Percentiles rank a stretch among this genome's conserved stretches.
Evolutionary conservation across 2,113 vertebrate genomes (phyloP).

Genomic region (Phasianus colchicus): DNA sequence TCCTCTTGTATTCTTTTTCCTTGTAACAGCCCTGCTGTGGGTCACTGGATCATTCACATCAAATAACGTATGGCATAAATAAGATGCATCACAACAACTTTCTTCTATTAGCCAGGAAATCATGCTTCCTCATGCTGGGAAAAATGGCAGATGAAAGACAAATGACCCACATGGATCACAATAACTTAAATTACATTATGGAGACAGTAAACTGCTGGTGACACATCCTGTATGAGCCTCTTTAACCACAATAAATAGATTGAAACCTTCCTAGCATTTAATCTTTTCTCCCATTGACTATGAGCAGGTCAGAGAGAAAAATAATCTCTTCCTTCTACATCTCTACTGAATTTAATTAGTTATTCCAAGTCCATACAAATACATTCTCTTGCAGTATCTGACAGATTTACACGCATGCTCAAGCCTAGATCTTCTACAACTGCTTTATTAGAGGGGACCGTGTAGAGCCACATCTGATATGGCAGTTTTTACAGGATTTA

Average conservation of each 20-base stretch:
- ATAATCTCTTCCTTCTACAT: not conserved
- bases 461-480: not conserved
- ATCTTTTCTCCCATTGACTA: conserved; percentile 33
- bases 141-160: not conserved
- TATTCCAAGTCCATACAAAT: not conserved
- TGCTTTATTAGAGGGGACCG: conserved; percentile 23
- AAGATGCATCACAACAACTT: not conserved
- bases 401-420: not conserved
- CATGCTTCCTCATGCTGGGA: not conserved
- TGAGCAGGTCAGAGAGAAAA: not conserved
- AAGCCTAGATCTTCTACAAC: conserved; percentile 43
- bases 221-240: not conserved
- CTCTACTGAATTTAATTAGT: conserved; percentile 6
- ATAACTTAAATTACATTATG: conserved; percentile 14
- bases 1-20: not conserved
- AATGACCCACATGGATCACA: not conserved
- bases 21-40: not conserved
- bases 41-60: not conserved
- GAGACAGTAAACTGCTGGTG: conserved; percentile 19
- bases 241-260: conserved; percentile 39
- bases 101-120: not conserved
- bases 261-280: conserved; percentile 24
- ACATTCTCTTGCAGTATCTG: not conserved
- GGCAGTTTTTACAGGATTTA: not conserved
- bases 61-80: not conserved